Conservation (phyloP, 2,888 invertebrate species). For the Stenchaetothrips biformis region DNA sequence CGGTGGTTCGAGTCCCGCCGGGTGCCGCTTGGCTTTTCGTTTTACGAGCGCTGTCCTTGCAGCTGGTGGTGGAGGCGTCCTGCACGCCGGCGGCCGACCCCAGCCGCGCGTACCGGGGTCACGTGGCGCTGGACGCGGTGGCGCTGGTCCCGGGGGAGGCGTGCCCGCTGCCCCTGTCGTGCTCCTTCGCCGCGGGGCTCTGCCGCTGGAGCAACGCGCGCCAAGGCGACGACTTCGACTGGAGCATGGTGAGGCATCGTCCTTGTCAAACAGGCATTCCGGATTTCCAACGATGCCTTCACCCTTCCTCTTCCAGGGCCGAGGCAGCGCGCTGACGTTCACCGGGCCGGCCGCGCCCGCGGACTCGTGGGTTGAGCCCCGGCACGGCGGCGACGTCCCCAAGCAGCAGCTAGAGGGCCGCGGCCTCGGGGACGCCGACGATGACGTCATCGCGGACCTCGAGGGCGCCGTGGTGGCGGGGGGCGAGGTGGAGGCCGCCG, state of each 20-base stretch:
- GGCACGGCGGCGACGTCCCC: background rate
- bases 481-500: conserved; percentile 45
- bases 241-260: conserved; percentile 49
- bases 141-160: conserved; percentile 49
- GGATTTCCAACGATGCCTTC: too few species aligned
- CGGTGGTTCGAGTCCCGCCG: background rate
- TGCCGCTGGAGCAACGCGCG: conserved; percentile 56
- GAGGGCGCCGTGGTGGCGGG: background rate
- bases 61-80: conserved; percentile 55
- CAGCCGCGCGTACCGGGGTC: conserved; percentile 52
- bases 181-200: conserved; percentile 55
- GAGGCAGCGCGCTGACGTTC: conserved; percentile 50
- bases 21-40: background rate
- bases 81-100: conserved; percentile 52
- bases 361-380: background rate
- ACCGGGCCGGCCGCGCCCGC: conserved; percentile 48
- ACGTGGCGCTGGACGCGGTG: conserved; percentile 54
- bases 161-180: conserved; percentile 50
- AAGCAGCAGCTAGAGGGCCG: conserved; percentile 20
- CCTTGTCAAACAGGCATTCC: too few species aligned
- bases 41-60: conserved; percentile 28
- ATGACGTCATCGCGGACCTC: background rate
- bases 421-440: background rate
- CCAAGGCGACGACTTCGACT: conserved; percentile 53
- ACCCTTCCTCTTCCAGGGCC: conserved; percentile 43